Percentiles rank a stretch among this genome's conserved stretches.
phyloP scores from a whole-genome alignment of 2,113 vertebrate species.

The Polyodon spathula region DNA sequence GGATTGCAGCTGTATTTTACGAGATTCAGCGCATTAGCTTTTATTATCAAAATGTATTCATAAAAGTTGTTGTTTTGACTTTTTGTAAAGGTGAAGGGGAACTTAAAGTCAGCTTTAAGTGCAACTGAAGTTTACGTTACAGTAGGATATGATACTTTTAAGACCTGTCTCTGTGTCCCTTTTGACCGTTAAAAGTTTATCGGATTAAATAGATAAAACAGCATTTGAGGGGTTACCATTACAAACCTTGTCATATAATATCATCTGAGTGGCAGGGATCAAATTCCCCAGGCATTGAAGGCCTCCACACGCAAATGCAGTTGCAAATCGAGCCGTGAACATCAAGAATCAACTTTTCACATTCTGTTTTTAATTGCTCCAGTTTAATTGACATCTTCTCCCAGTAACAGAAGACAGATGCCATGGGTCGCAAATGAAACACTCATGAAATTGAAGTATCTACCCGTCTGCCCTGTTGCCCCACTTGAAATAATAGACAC shows the following conservation, averaged over 20 bases:
- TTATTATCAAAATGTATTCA: not conserved
- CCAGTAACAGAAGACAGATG: slow-evolving; percentile 33
- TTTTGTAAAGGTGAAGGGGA: not conserved
- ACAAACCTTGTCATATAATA: slow-evolving; percentile 22
- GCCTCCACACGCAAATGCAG: slow-evolving; percentile 9
- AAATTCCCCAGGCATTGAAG: slow-evolving; percentile 21
- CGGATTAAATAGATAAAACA: slow-evolving; percentile 37
- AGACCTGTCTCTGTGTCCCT: slow-evolving; percentile 12
- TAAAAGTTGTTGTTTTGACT: not conserved
- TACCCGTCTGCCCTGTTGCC: slow-evolving; percentile 41
- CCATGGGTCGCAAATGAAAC: slow-evolving; percentile 36
- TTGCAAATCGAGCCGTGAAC: slow-evolving; percentile 10
- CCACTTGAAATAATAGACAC: slow-evolving; percentile 46
- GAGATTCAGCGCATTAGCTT: not conserved
- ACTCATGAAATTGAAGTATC: slow-evolving; percentile 45
- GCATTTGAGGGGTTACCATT: slow-evolving; percentile 25
- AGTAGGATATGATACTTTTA: slow-evolving; percentile 39
- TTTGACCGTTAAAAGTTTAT: slow-evolving; percentile 32
- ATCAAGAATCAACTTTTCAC: slow-evolving; percentile 25
- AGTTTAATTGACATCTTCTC: slow-evolving; percentile 35
- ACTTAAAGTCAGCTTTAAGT: slow-evolving; percentile 15
- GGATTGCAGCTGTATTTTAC: not conserved
- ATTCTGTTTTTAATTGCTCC: slow-evolving; percentile 21
- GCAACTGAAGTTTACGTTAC: slow-evolving; percentile 14
- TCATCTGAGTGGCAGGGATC: slow-evolving; percentile 15